Conservation (phyloP, 2,797 vertebrate genomes). For the Kryptopterus vitreolus region DNA sequence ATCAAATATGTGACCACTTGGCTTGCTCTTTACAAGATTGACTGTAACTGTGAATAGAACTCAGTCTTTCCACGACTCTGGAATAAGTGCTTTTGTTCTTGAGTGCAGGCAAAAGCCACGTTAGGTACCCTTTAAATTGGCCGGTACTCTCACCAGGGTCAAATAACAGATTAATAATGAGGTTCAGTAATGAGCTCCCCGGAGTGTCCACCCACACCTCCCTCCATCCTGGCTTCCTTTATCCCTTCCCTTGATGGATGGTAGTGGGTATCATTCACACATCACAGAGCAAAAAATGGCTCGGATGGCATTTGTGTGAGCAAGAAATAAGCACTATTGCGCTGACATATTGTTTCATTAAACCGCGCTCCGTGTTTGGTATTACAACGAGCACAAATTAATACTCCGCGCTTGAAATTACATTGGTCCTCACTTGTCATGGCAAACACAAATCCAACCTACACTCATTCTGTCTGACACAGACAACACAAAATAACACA, state of each 20-base stretch:
- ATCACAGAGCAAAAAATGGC: constrained; percentile 73
- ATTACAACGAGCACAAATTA: constrained; percentile 15
- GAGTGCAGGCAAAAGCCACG: constrained; percentile 71
- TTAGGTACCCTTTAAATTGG: constrained; percentile 69
- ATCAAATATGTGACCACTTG: constrained; percentile 37
- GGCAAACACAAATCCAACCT: constrained; percentile 1
- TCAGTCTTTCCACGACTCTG: constrained; percentile 62
- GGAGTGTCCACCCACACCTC: constrained; percentile 70
- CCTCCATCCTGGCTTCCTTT: constrained; percentile 66
- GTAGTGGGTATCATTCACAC: constrained; percentile 74
- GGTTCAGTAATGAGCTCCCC: constrained; percentile 80
- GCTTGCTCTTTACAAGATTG: constrained; percentile 37
- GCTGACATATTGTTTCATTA: constrained; percentile 69
- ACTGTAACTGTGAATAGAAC: constrained; percentile 67
- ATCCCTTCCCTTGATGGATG: constrained; percentile 71
- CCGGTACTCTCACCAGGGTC: constrained; percentile 73
- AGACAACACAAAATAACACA: constrained; percentile 9
- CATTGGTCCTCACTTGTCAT: background rate
- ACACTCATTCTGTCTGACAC: constrained; percentile 25
- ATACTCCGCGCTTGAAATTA: constrained; percentile 16
- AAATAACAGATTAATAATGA: constrained; percentile 80
- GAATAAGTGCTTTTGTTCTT: constrained; percentile 65
- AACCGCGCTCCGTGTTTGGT: constrained; percentile 15
- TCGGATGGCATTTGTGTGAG: constrained; percentile 71
- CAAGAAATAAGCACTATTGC: constrained; percentile 69